Conservation (phyloP, 2,797 vertebrate species). For the Pangasius larnaudii region DNA sequence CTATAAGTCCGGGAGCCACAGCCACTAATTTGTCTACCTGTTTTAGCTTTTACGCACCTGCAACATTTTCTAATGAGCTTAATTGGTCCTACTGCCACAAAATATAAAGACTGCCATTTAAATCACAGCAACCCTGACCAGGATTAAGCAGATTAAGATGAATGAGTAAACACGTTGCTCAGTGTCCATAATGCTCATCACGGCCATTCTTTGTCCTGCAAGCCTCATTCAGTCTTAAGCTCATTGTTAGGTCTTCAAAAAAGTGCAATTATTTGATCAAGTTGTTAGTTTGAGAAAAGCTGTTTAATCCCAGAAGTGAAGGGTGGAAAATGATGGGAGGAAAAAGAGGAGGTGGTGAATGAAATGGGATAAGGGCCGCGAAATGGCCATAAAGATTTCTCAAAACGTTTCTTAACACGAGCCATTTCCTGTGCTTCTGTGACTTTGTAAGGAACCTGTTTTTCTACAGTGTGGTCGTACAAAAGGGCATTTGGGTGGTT, state of each 20-base stretch:
- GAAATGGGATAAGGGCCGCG: not conserved
- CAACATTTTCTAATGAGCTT: not conserved
- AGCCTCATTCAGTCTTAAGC: not conserved
- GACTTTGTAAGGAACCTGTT: not conserved
- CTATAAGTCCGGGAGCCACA: not conserved
- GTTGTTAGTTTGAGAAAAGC: no score
- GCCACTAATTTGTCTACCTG: not conserved
- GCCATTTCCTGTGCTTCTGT: not conserved
- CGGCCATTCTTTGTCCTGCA: not conserved
- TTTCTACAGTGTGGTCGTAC: not conserved
- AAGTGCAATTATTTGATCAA: not conserved
- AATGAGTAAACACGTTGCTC: not conserved
- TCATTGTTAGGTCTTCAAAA: not conserved
- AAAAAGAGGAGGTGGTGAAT: not conserved
- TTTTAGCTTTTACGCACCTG: not conserved
- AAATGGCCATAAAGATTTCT: not conserved
- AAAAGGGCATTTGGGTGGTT: not conserved
- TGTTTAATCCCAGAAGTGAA: not conserved
- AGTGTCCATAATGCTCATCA: not conserved
- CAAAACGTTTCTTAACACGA: slow-evolving; percentile 7
- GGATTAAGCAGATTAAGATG: not conserved
- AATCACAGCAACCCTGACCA: not conserved
- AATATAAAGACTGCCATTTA: not conserved
- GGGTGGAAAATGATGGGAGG: not conserved
- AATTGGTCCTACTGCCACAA: not conserved